These are phyloP conservation scores for Brachionus angularis DNA, from an alignment of 1,140 invertebrate species.

Conservation along the genomic window DNA sequence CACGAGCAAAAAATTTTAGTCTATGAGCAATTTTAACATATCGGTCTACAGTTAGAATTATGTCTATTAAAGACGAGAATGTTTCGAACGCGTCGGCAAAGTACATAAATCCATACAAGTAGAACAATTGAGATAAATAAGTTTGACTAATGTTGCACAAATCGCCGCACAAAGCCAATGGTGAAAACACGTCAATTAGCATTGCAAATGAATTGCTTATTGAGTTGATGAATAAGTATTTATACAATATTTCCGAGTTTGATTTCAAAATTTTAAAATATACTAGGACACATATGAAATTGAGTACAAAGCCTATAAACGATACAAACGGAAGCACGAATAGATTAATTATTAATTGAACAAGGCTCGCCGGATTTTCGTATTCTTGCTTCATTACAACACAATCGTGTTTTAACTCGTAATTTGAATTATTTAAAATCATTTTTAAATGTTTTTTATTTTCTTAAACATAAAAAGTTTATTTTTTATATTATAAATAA, in stretches of 20 bases:
- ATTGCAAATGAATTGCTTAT: constrained; percentile 25
- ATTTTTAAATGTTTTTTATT: background rate
- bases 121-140: constrained; percentile 1
- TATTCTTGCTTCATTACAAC: background rate
- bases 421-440: background rate
- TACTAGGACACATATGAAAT: constrained; percentile 17
- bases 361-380: background rate
- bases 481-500: background rate
- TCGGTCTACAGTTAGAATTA: constrained; percentile 11
- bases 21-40: background rate
- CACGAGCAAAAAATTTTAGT: background rate
- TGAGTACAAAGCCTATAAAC: constrained; percentile 13
- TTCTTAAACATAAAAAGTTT: background rate
- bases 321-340: constrained; percentile 24
- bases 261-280: background rate
- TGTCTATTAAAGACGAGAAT: constrained; percentile 27
- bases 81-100: constrained; percentile 14
- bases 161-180: constrained; percentile 10
- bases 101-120: constrained; percentile 20
- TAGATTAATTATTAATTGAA: constrained; percentile 26
- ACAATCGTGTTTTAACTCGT: background rate
- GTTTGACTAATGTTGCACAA: constrained; percentile 11
- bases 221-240: constrained; percentile 30
- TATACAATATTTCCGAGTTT: constrained; percentile 1
- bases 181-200: constrained; percentile 8